phyloP scores from a whole-genome alignment of 2,113 vertebrate species.

The Ophthalmolycus amberensis region DNA sequence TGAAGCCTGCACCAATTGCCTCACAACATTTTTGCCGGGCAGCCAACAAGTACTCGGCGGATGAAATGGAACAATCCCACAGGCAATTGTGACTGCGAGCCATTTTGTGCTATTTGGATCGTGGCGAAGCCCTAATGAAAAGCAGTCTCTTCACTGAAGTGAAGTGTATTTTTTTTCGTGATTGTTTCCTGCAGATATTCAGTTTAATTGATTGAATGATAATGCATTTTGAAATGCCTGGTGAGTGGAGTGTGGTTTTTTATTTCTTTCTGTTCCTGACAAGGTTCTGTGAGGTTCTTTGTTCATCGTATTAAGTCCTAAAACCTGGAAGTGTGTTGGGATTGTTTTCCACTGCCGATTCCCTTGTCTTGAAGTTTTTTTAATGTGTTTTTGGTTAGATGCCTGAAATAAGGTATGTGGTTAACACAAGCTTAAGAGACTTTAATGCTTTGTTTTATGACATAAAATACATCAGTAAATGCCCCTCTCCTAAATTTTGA shows the following conservation, averaged over 20 bases:
- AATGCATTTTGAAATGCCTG: conserved; percentile 9
- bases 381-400: background rate
- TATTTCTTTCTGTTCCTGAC: conserved; percentile 6
- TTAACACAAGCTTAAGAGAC: background rate
- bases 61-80: conserved; percentile 45
- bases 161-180: background rate
- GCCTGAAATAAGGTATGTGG: background rate
- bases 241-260: background rate
- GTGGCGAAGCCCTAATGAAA: conserved; percentile 28
- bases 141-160: conserved; percentile 7
- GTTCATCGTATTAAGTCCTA: conserved; percentile 22
- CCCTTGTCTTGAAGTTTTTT: no score
- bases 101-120: conserved; percentile 41
- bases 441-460: background rate
- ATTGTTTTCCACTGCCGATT: no score
- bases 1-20: conserved; percentile 10
- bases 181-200: conserved; percentile 34
- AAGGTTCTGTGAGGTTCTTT: conserved; percentile 41
- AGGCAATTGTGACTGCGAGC: conserved; percentile 38
- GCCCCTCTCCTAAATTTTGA: background rate
- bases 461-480: background rate
- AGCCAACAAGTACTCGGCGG: conserved; percentile 41
- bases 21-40: conserved; percentile 19
- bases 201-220: conserved; percentile 19
- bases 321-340: no score